phyloP scores from a whole-genome alignment of 2,888 invertebrate genomes.

The Ichneumoninae sp. region DNA sequence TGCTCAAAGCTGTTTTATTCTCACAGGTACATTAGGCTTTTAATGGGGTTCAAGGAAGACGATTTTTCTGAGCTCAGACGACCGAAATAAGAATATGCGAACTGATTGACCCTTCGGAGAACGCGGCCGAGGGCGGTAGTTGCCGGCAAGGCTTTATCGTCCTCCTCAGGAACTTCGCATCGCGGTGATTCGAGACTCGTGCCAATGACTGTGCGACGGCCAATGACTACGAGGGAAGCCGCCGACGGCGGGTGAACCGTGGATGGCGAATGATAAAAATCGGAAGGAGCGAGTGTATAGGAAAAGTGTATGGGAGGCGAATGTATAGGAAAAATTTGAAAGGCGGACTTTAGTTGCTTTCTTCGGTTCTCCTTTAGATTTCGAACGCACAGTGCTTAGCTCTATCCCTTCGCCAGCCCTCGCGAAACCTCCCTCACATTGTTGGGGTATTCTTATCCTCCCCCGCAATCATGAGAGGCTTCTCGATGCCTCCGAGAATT shows the following conservation, averaged over 20 bases:
- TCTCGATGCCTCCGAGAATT: neutral
- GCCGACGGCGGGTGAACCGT: neutral
- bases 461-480: neutral
- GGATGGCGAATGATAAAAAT: neutral
- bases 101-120: neutral
- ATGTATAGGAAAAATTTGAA: constrained; percentile 76
- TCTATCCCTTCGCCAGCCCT: neutral
- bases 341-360: constrained; percentile 74
- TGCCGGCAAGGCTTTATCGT: too few relatives aligned
- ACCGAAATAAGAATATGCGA: neutral
- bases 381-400: constrained; percentile 47
- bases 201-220: neutral
- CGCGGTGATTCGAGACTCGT: neutral
- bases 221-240: neutral
- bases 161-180: neutral
- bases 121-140: neutral
- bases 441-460: neutral
- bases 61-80: too few relatives aligned
- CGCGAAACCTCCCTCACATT: neutral
- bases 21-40: too few relatives aligned
- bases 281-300: constrained; percentile 56
- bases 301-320: constrained; percentile 65
- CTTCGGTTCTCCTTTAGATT: constrained; percentile 51
- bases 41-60: too few relatives aligned
- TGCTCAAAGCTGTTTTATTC: too few relatives aligned